phyloP scores from a whole-genome alignment of 2,888 invertebrate genomes.

The Campoplex capitator region DNA sequence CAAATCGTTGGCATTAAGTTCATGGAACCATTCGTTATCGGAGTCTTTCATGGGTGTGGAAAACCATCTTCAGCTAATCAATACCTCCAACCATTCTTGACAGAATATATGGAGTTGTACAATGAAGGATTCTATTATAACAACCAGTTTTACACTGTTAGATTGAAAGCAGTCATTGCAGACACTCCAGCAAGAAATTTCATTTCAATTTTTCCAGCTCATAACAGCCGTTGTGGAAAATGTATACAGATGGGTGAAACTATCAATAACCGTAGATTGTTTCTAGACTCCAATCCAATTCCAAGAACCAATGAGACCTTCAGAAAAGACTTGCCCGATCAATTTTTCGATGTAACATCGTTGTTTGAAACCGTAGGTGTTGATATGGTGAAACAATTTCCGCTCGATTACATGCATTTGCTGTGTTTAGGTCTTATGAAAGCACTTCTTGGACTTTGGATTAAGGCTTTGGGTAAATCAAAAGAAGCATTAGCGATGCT shows the following conservation, averaged over 20 bases:
- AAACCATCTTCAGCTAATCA: constrained; percentile 32
- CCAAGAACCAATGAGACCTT: constrained; percentile 45
- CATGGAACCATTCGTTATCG: constrained; percentile 40
- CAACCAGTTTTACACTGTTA: constrained; percentile 5
- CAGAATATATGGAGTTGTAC: constrained; percentile 14
- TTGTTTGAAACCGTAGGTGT: constrained; percentile 42
- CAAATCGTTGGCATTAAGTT: constrained; percentile 3
- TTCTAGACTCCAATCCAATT: background rate
- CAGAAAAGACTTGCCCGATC: constrained; percentile 11
- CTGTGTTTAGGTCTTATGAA: constrained; percentile 47
- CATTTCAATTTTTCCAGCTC: constrained; percentile 30
- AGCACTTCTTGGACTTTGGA: constrained; percentile 47
- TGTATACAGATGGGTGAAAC: constrained; percentile 44
- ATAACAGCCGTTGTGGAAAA: constrained; percentile 56
- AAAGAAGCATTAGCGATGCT: constrained; percentile 17
- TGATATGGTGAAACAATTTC: constrained; percentile 53
- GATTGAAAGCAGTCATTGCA: constrained; percentile 37
- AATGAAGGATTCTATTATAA: constrained; percentile 40
- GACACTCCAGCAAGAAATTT: constrained; percentile 60
- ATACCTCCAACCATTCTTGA: constrained; percentile 40
- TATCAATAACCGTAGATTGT: background rate
- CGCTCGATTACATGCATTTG: constrained; percentile 61
- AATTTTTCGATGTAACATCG: constrained; percentile 25
- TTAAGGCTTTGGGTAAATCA: constrained; percentile 9
- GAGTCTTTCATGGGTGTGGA: constrained; percentile 17